Evolutionary conservation across 1,140 invertebrate genomes (phyloP).

Genomic region (Belonocnema kinseyi): DNA sequence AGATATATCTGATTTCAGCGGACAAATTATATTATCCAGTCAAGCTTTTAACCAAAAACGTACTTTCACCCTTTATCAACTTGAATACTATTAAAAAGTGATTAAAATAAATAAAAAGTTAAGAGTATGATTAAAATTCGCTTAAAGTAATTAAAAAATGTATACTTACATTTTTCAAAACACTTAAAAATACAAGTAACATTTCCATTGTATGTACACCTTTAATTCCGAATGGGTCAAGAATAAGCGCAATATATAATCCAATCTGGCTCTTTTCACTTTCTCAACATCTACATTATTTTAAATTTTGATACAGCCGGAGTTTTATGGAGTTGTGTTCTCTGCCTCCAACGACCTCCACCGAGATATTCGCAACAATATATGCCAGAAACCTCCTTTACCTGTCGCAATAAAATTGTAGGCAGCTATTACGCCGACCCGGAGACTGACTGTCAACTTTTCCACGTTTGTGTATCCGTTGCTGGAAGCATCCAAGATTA

Average conservation of each 20-base stretch:
- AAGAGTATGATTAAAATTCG: no score
- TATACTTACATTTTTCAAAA: background rate
- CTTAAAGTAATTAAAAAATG: no score
- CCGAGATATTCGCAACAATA: constrained; percentile 86
- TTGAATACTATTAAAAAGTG: no score
- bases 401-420: constrained; percentile 90
- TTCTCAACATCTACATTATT: constrained; percentile 36
- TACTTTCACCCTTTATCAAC: no score
- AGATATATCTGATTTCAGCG: no score
- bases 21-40: no score
- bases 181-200: background rate
- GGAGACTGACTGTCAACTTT: constrained; percentile 94
- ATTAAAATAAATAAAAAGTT: no score
- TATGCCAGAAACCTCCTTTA: constrained; percentile 91
- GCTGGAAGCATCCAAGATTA: constrained; percentile 78
- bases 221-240: background rate
- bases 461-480: constrained; percentile 91
- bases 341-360: constrained; percentile 75
- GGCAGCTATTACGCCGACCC: constrained; percentile 94
- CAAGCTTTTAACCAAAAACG: no score
- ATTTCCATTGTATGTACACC: background rate
- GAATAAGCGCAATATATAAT: constrained; percentile 1
- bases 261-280: constrained; percentile 14
- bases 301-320: constrained; percentile 46
- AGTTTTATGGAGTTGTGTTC: constrained; percentile 62